These are phyloP conservation scores for Crossaster papposus DNA, from an alignment of 53 echinoderm and acorn worm species.

Conservation along the genomic window DNA sequence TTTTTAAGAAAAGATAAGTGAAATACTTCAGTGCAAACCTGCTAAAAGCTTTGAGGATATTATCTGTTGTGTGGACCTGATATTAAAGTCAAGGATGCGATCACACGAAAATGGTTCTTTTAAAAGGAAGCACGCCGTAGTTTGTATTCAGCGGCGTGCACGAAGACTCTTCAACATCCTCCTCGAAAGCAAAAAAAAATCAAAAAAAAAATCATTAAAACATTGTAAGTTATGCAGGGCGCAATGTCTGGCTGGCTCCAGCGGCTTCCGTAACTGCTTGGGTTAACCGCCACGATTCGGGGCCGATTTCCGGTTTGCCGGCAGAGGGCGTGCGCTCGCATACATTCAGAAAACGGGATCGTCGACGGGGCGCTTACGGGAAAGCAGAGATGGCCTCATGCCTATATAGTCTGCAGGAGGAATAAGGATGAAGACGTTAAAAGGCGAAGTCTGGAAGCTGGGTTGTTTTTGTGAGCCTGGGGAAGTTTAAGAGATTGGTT, in stretches of 20 bases:
- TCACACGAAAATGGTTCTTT: no score
- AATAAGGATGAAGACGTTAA: not conserved
- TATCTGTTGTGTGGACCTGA: no score
- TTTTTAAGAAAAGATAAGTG: no score
- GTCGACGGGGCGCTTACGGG: not conserved
- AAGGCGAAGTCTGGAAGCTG: not conserved
- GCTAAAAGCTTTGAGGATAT: no score
- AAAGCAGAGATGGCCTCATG: not conserved
- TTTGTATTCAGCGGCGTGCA: constrained; percentile 29
- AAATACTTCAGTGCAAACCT: no score
- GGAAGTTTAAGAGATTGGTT: not conserved
- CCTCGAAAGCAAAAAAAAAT: no score
- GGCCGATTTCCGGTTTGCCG: constrained; percentile 43
- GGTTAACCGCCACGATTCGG: constrained; percentile 4
- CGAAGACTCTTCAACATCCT: no score
- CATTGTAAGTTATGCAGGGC: constrained; percentile 54
- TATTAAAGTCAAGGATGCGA: no score
- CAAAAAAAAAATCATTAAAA: constrained; percentile 52
- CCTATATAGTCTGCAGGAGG: no score
- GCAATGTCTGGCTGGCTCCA: constrained; percentile 47
- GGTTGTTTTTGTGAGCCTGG: not conserved
- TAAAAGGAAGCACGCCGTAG: not conserved
- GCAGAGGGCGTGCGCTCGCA: constrained; percentile 54
- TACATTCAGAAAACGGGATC: not conserved
- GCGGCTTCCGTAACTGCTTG: constrained; percentile 40